These are phyloP conservation scores for Rugalucina vietnamica DNA, from an alignment of 2,888 invertebrate genomes.

Conservation along the genomic window DNA sequence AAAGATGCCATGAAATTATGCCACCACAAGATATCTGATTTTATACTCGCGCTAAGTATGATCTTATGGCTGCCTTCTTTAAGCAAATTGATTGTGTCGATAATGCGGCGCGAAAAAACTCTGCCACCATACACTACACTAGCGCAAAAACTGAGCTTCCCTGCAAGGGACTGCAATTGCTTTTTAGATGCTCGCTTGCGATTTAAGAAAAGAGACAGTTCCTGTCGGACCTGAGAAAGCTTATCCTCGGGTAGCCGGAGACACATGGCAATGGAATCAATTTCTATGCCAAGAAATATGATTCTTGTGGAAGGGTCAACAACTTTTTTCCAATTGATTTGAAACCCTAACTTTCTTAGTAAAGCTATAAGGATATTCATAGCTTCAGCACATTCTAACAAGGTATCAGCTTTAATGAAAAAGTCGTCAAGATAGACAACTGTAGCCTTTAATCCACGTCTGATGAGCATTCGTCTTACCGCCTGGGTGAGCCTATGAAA, in stretches of 20 bases:
- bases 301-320: neutral
- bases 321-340: conserved; percentile 6
- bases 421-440: neutral
- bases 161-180: conserved; percentile 2
- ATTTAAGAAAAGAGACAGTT: neutral
- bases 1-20: conserved; percentile 22
- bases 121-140: conserved; percentile 38
- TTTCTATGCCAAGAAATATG: conserved; percentile 27
- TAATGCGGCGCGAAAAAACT: conserved; percentile 29
- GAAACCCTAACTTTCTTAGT: conserved; percentile 22
- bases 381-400: neutral
- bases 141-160: conserved; percentile 36
- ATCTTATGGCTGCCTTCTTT: conserved; percentile 20
- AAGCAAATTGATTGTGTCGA: neutral
- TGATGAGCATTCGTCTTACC: conserved; percentile 22
- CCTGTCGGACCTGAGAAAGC: neutral
- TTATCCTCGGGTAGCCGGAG: conserved; percentile 23
- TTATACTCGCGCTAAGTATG: neutral
- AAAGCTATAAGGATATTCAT: neutral
- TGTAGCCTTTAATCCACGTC: neutral
- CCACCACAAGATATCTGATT: conserved; percentile 34
- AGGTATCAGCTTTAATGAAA: neutral
- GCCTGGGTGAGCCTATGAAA: conserved; percentile 36
- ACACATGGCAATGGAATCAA: neutral
- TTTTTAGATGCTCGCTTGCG: neutral